phyloP scores from a whole-genome alignment of 1,140 invertebrate genomes.

The Saccostrea echinata region DNA sequence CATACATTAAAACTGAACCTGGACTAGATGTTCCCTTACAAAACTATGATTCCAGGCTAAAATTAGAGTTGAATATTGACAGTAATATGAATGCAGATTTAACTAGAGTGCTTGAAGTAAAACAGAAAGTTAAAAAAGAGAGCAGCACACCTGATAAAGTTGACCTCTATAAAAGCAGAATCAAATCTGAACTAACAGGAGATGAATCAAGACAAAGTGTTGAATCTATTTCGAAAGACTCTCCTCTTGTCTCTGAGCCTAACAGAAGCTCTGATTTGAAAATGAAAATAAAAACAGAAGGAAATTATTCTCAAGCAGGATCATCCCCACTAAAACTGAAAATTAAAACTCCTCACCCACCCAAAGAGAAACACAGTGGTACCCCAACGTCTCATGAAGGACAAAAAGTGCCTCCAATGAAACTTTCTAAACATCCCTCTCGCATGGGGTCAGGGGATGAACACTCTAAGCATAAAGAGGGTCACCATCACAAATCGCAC shows the following conservation, averaged over 20 bases:
- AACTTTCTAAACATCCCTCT: slow-evolving; percentile 50
- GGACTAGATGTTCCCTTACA: slow-evolving; percentile 12
- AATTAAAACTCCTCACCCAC: slow-evolving; percentile 56
- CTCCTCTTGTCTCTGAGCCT: neutral
- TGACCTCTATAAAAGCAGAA: slow-evolving; percentile 27
- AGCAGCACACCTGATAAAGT: neutral
- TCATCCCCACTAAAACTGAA: slow-evolving; percentile 59
- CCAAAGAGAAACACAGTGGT: slow-evolving; percentile 46
- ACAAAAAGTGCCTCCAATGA: slow-evolving; percentile 57
- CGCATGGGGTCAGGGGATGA: slow-evolving; percentile 39
- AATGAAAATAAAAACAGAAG: slow-evolving; percentile 41
- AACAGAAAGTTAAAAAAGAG: slow-evolving; percentile 1
- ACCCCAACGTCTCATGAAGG: slow-evolving; percentile 46
- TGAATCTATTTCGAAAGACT: neutral
- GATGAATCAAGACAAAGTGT: slow-evolving; percentile 7
- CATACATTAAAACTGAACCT: slow-evolving; percentile 54
- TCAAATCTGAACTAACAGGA: neutral
- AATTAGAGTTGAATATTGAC: neutral
- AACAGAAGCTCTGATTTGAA: slow-evolving; percentile 10
- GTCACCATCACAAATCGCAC: slow-evolving; percentile 56
- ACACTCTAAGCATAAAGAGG: slow-evolving; percentile 42
- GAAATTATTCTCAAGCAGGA: slow-evolving; percentile 40
- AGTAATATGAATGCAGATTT: slow-evolving; percentile 4
- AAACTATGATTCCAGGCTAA: slow-evolving; percentile 15
- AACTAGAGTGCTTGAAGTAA: neutral